Base-by-base conservation (phyloP, 2,113 vertebrate genomes). In the Engystomops pustulosus region DNA sequence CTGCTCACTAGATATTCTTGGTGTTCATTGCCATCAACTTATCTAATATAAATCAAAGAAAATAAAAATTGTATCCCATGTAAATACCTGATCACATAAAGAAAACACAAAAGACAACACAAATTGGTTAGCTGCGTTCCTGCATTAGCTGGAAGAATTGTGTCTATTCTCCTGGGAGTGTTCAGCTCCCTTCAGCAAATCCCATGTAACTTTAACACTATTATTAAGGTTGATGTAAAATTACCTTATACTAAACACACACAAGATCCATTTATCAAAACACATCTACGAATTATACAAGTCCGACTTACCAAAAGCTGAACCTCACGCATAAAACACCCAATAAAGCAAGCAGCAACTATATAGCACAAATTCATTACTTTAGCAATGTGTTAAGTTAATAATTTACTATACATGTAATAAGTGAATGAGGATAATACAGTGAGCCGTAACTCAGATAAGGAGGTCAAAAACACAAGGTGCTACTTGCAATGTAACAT, bases 331-430 rank as follows among this genome's bases (percentile, higher is more conserved):
- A 36, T 3, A 25, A 47, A 30, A 72, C 27, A 49, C 71, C 71
- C 12, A 49, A 30, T 23, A 27, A 45, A 45, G 25, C 14, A n/a
- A 15, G 2, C 3, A 45, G 69, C 12, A n/a, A 47, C 69, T 47
- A 38, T n/a, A 78, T 3, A 7, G 15, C 15, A 62, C 76, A 79
- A 20, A 10, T 49, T 15, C 4, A n/a, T 32, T 47, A 80, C 25
- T 30, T 44, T 41, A 32, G 30, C 15, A 41, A 30, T 79, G 5
- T 14, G 1, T 27, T 7, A 32, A 23, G 70, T 47, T 75, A 83
- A 83, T 83, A 2, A 75, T 83, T 55, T 58, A 74, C 55, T 47
- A 45, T 3, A 47, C 10, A 74, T 41, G 38, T 62, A 68, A 69
- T 69, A 20, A 51, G 25, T 30, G 0, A 27, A 71, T 71, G 45